These are phyloP conservation scores for Pemphredon lugubris DNA, from an alignment of 2,888 invertebrate genomes.

Conservation along the genomic window DNA sequence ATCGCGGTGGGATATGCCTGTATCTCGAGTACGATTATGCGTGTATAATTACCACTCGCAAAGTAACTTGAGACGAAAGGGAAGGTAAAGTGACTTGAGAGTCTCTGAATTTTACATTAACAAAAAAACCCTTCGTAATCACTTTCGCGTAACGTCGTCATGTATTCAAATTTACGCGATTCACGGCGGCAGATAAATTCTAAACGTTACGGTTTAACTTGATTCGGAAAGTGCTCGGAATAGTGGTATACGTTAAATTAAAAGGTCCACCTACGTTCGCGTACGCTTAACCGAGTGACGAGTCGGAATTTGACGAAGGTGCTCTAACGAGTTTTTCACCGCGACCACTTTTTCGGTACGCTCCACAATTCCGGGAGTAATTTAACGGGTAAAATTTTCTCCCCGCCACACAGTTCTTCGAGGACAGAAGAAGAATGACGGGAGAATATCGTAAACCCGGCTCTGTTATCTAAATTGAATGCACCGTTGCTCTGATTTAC, in stretches of 20 bases:
- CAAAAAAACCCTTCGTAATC: no score
- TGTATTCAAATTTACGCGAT: no score
- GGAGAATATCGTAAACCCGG: no score
- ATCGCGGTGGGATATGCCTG: no score
- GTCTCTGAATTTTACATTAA: no score
- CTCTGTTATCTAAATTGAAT: not conserved
- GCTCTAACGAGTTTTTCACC: conserved; percentile 23
- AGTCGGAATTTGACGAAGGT: conserved; percentile 10
- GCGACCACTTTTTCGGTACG: not conserved
- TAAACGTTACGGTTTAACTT: conserved; percentile 5
- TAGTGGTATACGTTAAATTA: conserved; percentile 25
- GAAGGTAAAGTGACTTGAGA: no score
- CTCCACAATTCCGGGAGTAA: not conserved
- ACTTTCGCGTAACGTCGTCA: no score
- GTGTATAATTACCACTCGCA: no score
- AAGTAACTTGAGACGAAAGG: no score
- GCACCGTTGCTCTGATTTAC: conserved; percentile 31
- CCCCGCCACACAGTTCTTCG: not conserved
- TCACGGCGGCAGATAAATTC: not conserved
- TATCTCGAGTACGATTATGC: no score
- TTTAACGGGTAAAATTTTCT: not conserved
- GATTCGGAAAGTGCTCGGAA: not conserved
- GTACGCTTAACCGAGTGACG: not conserved
- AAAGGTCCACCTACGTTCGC: conserved; percentile 24
- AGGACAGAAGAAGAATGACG: no score